Conservation (phyloP, 2,113 vertebrate species). For the Pachypanchax playfairii region DNA sequence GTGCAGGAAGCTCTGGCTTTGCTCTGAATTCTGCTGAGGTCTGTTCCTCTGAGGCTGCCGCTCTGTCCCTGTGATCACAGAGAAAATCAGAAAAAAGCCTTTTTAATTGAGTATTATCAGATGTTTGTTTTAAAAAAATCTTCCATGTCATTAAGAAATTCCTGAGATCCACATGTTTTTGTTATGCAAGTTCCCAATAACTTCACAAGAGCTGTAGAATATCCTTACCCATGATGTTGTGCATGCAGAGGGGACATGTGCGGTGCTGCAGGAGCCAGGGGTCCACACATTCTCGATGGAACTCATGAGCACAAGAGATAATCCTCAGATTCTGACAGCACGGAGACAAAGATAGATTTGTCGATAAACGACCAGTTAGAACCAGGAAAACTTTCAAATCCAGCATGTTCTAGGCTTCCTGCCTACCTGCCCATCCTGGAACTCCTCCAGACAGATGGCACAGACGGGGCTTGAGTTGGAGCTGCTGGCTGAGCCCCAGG, state of each 20-base stretch:
- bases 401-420: neutral
- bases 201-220: too few relatives aligned
- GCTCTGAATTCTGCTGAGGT: constrained; percentile 74
- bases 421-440: constrained; percentile 93
- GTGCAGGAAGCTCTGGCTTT: constrained; percentile 86
- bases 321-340: constrained; percentile 88
- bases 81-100: constrained; percentile 13
- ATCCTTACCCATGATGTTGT: constrained; percentile 95
- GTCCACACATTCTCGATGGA: constrained; percentile 94
- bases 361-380: neutral
- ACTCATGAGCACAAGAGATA: constrained; percentile 95
- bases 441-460: constrained; percentile 96
- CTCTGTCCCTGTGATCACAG: constrained; percentile 69
- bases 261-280: constrained; percentile 94
- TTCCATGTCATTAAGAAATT: too few relatives aligned
- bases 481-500: constrained; percentile 86
- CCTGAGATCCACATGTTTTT: too few relatives aligned
- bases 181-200: too few relatives aligned
- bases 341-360: neutral
- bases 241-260: constrained; percentile 98
- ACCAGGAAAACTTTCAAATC: neutral
- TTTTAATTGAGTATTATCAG: neutral
- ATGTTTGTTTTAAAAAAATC: too few relatives aligned
- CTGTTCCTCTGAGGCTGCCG: constrained; percentile 73
- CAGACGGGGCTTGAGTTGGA: constrained; percentile 91